These are phyloP conservation scores for Turritopsis rubra DNA, from an alignment of 30 jellyfish, hydroid and myxozoan genomes.

Conservation along the genomic window DNA sequence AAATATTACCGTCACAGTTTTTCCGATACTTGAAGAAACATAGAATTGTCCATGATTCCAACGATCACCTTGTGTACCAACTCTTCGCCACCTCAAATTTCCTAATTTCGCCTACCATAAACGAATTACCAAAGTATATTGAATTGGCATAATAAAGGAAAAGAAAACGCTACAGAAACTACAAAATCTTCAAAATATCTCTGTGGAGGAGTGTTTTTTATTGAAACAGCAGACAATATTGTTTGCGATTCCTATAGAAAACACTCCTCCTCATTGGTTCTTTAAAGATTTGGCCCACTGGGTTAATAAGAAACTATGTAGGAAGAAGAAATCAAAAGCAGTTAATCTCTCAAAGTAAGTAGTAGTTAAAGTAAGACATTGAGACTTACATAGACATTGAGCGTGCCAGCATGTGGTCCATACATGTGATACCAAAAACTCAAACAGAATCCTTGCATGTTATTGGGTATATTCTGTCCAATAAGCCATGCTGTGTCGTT, in stretches of 20 bases:
- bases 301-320: too few relatives aligned
- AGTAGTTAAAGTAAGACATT: too few relatives aligned
- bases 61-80: slow-evolving; percentile 91
- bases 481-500: slow-evolving; percentile 83
- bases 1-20: slow-evolving; percentile 48
- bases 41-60: slow-evolving; percentile 76
- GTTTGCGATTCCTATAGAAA: too few relatives aligned
- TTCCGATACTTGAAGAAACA: slow-evolving; percentile 37
- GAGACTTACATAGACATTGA: slow-evolving; percentile 35
- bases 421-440: slow-evolving; percentile 97
- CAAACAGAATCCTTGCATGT: slow-evolving; percentile 63
- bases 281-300: too few relatives aligned
- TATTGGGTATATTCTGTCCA: not conserved
- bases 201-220: too few relatives aligned
- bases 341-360: too few relatives aligned
- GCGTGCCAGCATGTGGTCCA: slow-evolving; percentile 94
- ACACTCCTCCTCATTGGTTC: too few relatives aligned
- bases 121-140: not conserved
- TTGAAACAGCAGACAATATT: too few relatives aligned
- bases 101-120: slow-evolving; percentile 34
- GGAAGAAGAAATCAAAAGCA: too few relatives aligned
- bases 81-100: slow-evolving; percentile 55
- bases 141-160: too few relatives aligned
- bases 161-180: too few relatives aligned
- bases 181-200: too few relatives aligned